phyloP scores from a whole-genome alignment of 2,113 vertebrate species.

The Tragelaphus buxtoni region DNA sequence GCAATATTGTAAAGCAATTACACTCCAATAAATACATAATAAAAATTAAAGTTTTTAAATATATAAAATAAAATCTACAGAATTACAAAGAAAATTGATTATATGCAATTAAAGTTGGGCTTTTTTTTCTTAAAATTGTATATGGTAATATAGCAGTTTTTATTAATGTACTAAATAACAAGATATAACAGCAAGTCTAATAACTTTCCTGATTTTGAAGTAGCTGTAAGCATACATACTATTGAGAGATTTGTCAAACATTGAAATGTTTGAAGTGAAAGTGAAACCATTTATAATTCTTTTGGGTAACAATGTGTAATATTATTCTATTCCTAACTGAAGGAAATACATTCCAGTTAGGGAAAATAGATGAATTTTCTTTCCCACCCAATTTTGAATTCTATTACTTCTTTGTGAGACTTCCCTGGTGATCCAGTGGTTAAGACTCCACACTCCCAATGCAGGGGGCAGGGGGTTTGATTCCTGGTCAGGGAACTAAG shows the following conservation, averaged over 20 bases:
- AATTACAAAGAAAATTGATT: slow-evolving; percentile 9
- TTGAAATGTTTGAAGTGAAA: not conserved
- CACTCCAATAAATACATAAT: not conserved
- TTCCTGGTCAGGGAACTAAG: not conserved
- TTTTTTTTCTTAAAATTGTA: not conserved
- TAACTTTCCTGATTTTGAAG: not conserved
- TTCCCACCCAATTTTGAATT: not conserved
- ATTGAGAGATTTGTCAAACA: not conserved
- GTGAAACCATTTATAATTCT: not conserved
- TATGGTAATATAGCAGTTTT: not conserved
- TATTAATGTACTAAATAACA: not conserved
- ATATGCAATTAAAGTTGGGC: not conserved
- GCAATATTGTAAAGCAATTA: not conserved
- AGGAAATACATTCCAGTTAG: not conserved
- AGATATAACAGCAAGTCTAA: not conserved
- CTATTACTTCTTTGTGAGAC: not conserved
- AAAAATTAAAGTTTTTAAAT: not conserved
- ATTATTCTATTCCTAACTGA: not conserved
- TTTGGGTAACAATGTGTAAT: not conserved
- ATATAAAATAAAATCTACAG: slow-evolving; percentile 3
- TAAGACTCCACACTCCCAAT: not conserved
- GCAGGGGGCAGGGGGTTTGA: not conserved
- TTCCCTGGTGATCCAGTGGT: not conserved
- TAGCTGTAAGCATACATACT: not conserved
- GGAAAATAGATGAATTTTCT: not conserved